phyloP scores from a whole-genome alignment of 2,888 invertebrate genomes.

The Panorpa germanica region DNA sequence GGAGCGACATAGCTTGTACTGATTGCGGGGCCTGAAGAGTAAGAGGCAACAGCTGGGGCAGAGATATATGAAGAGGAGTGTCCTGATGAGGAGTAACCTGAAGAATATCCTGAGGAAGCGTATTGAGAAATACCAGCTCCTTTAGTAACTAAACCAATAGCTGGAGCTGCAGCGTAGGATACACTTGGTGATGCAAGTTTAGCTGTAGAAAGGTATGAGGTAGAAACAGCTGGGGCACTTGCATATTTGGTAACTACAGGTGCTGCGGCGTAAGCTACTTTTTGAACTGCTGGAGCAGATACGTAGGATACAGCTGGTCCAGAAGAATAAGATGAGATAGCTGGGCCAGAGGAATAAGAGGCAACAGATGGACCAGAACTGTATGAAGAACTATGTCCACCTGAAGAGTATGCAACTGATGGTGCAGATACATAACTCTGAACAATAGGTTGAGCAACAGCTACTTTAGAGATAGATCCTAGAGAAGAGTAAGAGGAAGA shows the following conservation, averaged over 20 bases:
- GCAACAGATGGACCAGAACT: conserved; percentile 12
- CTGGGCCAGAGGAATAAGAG: conserved; percentile 12
- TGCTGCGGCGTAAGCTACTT: conserved; percentile 10
- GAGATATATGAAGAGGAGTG: conserved; percentile 12
- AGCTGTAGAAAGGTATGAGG: too few relatives aligned
- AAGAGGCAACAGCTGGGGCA: conserved; percentile 13
- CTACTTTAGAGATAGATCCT: conserved; percentile 10
- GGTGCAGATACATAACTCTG: conserved; percentile 14
- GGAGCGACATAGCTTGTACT: conserved; percentile 15
- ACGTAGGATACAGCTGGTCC: conserved; percentile 16
- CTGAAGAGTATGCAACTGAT: conserved; percentile 4
- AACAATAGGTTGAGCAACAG: conserved; percentile 9
- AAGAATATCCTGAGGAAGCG: conserved; percentile 5
- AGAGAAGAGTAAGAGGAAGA: conserved; percentile 10
- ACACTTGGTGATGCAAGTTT: background rate
- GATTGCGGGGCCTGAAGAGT: conserved; percentile 12
- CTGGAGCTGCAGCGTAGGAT: background rate
- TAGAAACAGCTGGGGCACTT: conserved; percentile 12
- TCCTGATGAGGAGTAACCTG: background rate
- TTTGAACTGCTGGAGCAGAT: conserved; percentile 12
- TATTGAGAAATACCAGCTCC: too few relatives aligned
- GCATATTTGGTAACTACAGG: conserved; percentile 11
- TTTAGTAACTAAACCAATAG: too few relatives aligned
- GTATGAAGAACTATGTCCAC: conserved; percentile 9
- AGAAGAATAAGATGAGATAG: conserved; percentile 13